Evolutionary conservation across 1,140 invertebrate species (phyloP), one percentile per base, ranked within the genome.

Genomic region (Zaprionus taronus): DNA sequence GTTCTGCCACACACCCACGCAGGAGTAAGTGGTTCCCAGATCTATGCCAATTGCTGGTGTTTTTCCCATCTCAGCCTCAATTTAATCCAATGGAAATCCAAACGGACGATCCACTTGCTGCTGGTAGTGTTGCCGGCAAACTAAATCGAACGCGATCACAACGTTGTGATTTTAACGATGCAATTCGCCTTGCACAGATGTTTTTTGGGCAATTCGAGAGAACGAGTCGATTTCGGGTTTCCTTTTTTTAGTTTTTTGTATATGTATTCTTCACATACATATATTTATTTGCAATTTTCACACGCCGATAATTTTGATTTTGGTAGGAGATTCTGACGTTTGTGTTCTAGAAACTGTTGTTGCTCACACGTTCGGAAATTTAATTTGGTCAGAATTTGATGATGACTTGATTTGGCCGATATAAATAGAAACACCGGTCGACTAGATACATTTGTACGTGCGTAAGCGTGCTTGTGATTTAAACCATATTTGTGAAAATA

Each of bases 1-100:
- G 90, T 98, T 95, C 81, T 97, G 95, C 93, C 95, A 97, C 4
- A 97, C 96, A 51, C 96, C 96, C 9, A 97, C 96, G 79, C 96
- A 97, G 44, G 96, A 97, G 92, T 97, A 97, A 47, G 96, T 97
- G 72, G 95, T 97, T 41, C 96, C 96, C 79, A 96, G 93, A 93
- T 97, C 96, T 81, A 97, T 97, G 91, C 96, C 96, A 84, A 96
- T 95, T 72, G 96, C 96, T 82, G 94, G 94, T 93, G 94, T 93
- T 92, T 94, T 92, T 3, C 51, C 78, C 91, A 92, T 92, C 41
- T 73, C 83, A 12, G 53, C 1, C 22, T 17, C 4, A 5, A 1
- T 26, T 44, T 11, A 31, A 12, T 26, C 15, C 17, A 51, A 51
- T 26, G 14, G 12, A 36, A 14, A 14, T 38, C 26, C 26, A 28